Evolutionary conservation across 2,797 vertebrate genomes (phyloP).

Genomic region (Phaenicophaeus curvirostris): DNA sequence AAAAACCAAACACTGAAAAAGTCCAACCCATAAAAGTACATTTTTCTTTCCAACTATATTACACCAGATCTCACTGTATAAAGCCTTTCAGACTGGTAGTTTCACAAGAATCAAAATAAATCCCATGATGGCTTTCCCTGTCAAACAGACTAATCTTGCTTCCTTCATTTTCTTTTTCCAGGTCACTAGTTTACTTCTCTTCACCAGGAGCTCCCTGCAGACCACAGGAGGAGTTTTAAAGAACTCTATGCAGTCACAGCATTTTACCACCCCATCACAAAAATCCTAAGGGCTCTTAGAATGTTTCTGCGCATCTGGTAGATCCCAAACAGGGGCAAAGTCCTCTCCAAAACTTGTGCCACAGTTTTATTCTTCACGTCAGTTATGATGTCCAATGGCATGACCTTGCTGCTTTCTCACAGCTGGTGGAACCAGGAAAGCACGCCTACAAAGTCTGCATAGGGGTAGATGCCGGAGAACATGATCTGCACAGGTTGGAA

Average conservation of each 20-base stretch:
- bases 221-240: not conserved
- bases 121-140: not conserved
- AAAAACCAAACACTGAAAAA: not conserved
- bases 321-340: not conserved
- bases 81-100: not conserved
- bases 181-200: constrained; percentile 20
- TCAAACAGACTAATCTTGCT: not conserved
- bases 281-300: not conserved
- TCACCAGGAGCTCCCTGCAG: rapidly evolving
- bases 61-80: not conserved
- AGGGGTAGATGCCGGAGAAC: rapidly evolving
- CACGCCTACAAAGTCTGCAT: rapidly evolving
- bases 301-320: not conserved
- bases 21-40: rapidly evolving
- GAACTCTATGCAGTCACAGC: not conserved
- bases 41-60: not conserved
- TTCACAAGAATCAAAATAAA: not conserved
- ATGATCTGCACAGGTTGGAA: not conserved
- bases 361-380: not conserved
- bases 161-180: constrained; percentile 35
- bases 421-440: rapidly evolving
- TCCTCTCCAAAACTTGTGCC: not conserved
- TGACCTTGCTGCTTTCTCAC: not conserved
- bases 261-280: not conserved
- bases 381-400: not conserved